Percentiles rank a stretch among this genome's conserved stretches.
These are phyloP conservation scores for Oryzias woworae DNA, from an alignment of 2,113 vertebrate species.

Conservation along the genomic window DNA sequence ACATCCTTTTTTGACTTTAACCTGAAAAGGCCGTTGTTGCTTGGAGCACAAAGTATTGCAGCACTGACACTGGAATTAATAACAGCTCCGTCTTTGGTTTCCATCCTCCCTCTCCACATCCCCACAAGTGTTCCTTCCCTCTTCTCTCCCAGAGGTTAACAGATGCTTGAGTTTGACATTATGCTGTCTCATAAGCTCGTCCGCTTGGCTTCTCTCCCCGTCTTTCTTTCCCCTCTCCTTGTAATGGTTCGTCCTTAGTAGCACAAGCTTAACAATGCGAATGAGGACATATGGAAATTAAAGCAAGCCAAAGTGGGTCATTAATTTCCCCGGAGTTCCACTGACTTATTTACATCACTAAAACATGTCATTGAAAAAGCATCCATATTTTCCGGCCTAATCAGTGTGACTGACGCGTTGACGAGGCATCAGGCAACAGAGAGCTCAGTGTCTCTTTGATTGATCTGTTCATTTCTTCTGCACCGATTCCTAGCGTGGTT, in stretches of 20 bases:
- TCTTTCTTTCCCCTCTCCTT: not conserved
- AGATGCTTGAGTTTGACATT: slow-evolving; percentile 26
- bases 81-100: not conserved
- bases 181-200: slow-evolving; percentile 9
- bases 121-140: not conserved
- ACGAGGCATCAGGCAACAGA: slow-evolving; percentile 36
- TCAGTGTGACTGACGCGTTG: slow-evolving; percentile 43
- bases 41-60: not conserved
- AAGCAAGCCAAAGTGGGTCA: slow-evolving; percentile 49
- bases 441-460: slow-evolving; percentile 47
- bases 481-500: slow-evolving; percentile 30
- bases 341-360: slow-evolving; percentile 51
- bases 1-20: slow-evolving; percentile 4
- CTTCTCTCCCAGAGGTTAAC: slow-evolving; percentile 16
- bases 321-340: slow-evolving; percentile 39
- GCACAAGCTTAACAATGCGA: slow-evolving; percentile 27
- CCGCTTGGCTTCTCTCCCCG: slow-evolving; percentile 9
- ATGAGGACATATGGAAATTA: slow-evolving; percentile 56
- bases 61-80: slow-evolving; percentile 1
- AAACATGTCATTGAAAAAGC: slow-evolving; percentile 42
- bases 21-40: not conserved
- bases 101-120: no score
- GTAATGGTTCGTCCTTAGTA: slow-evolving; percentile 18
- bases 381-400: slow-evolving; percentile 35
- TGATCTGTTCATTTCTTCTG: slow-evolving; percentile 61